Percentiles rank a stretch among this genome's conserved stretches.
These are phyloP conservation scores for Euura lappo DNA, from an alignment of 1,140 invertebrate genomes.

Conservation along the genomic window DNA sequence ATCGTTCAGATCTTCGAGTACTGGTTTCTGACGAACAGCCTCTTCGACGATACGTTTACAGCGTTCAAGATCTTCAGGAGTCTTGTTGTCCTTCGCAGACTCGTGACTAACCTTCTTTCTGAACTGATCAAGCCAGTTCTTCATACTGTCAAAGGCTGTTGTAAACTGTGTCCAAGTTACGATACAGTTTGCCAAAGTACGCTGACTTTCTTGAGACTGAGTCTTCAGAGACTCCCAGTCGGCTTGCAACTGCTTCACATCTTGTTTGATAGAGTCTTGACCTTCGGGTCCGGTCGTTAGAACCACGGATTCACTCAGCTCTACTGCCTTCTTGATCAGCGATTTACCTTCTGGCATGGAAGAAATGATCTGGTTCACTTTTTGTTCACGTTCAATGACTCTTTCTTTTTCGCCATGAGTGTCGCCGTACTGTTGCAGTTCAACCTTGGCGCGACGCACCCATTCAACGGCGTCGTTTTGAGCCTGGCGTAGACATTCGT, in stretches of 20 bases:
- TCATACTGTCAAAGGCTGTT: conserved; percentile 76
- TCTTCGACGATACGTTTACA: conserved; percentile 79
- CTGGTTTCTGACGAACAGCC: conserved; percentile 76
- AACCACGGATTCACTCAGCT: conserved; percentile 79
- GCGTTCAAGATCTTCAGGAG: conserved; percentile 77
- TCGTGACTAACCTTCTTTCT: conserved; percentile 70
- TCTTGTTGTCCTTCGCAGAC: conserved; percentile 79
- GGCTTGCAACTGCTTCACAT: conserved; percentile 82
- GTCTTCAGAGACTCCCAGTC: conserved; percentile 88
- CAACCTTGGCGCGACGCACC: conserved; percentile 82
- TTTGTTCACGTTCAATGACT: conserved; percentile 75
- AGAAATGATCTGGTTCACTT: conserved; percentile 71
- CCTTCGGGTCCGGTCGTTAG: conserved; percentile 85
- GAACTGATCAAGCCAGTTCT: conserved; percentile 79
- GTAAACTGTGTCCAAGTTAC: conserved; percentile 86
- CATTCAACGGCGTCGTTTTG: conserved; percentile 86
- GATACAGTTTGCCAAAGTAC: conserved; percentile 80
- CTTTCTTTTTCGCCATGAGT: conserved; percentile 82
- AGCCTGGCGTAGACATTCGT: conserved; percentile 84
- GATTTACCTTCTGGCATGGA: conserved; percentile 74
- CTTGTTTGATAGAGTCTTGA: conserved; percentile 82
- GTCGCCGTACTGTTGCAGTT: conserved; percentile 84
- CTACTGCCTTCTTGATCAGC: conserved; percentile 75
- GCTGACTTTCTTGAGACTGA: conserved; percentile 80
- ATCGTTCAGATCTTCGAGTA: conserved; percentile 84